phyloP scores from a whole-genome alignment of 2,797 vertebrate genomes.

The Erethizon dorsatum region DNA sequence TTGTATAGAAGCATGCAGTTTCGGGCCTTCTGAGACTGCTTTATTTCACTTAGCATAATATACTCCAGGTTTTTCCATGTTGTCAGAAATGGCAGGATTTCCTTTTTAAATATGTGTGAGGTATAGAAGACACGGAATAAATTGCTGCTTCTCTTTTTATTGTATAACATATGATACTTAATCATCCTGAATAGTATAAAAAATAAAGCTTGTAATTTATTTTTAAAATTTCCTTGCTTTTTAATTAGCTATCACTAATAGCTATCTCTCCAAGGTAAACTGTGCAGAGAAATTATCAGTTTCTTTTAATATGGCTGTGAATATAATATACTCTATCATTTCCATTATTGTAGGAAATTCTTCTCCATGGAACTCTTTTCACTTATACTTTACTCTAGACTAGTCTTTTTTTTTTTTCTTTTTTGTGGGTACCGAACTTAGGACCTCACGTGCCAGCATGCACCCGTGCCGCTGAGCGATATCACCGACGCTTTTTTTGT shows the following conservation, averaged over 20 bases:
- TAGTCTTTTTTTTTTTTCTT: neutral
- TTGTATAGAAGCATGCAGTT: neutral
- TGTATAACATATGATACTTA: neutral
- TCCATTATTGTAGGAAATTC: neutral
- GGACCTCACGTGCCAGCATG: too few species aligned
- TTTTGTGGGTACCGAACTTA: too few species aligned
- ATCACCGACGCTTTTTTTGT: too few species aligned
- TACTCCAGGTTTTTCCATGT: neutral
- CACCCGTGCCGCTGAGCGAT: too few species aligned
- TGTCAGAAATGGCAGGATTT: neutral
- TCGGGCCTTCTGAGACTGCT: neutral
- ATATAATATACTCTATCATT: neutral
- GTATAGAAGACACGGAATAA: neutral
- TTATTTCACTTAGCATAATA: neutral
- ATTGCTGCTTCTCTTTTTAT: neutral
- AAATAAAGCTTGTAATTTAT: neutral
- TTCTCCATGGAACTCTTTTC: neutral
- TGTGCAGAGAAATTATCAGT: neutral
- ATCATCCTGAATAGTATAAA: neutral
- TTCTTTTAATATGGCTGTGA: neutral
- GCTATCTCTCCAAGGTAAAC: neutral
- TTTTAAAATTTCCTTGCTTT: constrained; percentile 17
- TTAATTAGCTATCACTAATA: neutral
- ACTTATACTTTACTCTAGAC: neutral
- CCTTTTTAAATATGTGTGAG: constrained; percentile 11